Percentiles rank a stretch among this genome's conserved stretches.
These are phyloP conservation scores for Corapipo altera DNA, from an alignment of 2,113 vertebrate genomes.

Conservation along the genomic window DNA sequence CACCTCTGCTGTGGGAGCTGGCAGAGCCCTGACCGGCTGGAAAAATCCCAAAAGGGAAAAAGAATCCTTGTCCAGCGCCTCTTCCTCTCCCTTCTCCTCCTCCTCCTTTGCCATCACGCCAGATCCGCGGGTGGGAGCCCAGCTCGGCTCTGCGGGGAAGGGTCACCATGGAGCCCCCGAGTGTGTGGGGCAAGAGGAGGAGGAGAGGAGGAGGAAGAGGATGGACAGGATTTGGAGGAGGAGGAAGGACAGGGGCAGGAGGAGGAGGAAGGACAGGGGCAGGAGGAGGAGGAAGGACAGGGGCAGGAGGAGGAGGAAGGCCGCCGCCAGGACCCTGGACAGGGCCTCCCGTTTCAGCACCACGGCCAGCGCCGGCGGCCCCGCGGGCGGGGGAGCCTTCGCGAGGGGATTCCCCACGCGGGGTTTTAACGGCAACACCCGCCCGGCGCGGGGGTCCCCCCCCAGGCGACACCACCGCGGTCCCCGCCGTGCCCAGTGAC, in stretches of 20 bases:
- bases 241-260: not conserved
- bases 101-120: not conserved
- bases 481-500: not conserved
- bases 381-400: not conserved
- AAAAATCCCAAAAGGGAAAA: not conserved
- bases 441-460: fast-evolving
- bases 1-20: fast-evolving
- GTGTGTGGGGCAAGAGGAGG: not conserved
- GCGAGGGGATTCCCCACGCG: not conserved
- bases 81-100: not conserved
- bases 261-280: not conserved
- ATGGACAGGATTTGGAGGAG: too few relatives aligned
- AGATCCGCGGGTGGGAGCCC: fast-evolving
- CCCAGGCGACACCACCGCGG: fast-evolving
- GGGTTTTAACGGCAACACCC: not conserved
- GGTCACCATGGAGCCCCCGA: not conserved
- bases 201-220: not conserved
- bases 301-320: not conserved
- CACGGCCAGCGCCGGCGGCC: not conserved
- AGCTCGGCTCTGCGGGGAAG: not conserved
- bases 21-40: fast-evolving
- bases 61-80: fast-evolving
- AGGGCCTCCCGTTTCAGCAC: not conserved
- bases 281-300: not conserved
- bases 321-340: not conserved